Evolutionary conservation across 2,797 vertebrate genomes (phyloP).

Genomic region (Rallus crepitans): DNA sequence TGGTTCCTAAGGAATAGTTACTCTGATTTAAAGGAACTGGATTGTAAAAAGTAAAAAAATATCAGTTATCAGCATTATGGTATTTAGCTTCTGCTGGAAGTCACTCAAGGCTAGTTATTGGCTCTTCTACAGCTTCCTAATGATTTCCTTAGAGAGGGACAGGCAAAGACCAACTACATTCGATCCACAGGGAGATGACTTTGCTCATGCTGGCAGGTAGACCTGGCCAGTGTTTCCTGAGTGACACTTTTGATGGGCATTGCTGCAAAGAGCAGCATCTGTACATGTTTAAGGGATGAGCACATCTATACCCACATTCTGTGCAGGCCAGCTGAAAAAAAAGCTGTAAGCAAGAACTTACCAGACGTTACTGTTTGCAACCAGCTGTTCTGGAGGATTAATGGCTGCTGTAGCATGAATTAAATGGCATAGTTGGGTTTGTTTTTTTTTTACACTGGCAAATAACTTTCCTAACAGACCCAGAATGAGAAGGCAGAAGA

Average conservation of each 20-base stretch:
- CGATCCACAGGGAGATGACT: not conserved
- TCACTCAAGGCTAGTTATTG: not conserved
- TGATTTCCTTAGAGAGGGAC: not conserved
- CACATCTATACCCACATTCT: not conserved
- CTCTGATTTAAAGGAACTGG: too few species aligned
- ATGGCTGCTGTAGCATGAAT: not conserved
- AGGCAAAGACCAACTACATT: not conserved
- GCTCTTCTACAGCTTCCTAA: not conserved
- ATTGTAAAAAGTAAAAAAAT: not conserved
- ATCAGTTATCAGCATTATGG: not conserved
- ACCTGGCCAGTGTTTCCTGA: not conserved
- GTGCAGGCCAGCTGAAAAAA: not conserved
- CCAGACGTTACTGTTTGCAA: not conserved
- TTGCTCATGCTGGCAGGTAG: not conserved
- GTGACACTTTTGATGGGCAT: not conserved
- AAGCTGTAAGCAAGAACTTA: not conserved
- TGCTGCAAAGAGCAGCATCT: not conserved
- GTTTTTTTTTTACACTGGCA: not conserved
- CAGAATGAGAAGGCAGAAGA: not conserved
- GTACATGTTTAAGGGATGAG: not conserved
- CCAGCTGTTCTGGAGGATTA: not conserved
- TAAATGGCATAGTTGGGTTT: not conserved
- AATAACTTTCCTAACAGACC: not conserved
- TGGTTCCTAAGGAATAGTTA: too few species aligned
- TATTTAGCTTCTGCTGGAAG: constrained; percentile 23